Percentiles rank a stretch among this genome's conserved stretches.
phyloP scores from a whole-genome alignment of 2,113 vertebrate genomes.

The Erythrocercus mccallii region DNA sequence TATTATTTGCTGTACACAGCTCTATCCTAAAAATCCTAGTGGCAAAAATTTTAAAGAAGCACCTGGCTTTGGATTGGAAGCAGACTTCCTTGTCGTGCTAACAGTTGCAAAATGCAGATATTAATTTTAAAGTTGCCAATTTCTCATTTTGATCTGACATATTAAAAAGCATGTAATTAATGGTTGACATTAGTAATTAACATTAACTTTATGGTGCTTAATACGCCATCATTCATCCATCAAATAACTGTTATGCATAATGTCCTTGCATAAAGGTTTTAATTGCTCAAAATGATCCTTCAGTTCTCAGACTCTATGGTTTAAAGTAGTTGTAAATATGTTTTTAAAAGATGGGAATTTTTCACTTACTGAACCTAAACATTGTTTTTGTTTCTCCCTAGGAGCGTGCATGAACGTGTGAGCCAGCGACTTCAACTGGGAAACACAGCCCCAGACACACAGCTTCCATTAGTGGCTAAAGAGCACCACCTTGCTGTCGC shows the following conservation, averaged over 20 bases:
- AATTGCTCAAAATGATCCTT: constrained; percentile 59
- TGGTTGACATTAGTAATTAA: constrained; percentile 83
- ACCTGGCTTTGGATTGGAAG: constrained; percentile 42
- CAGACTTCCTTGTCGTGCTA: constrained; percentile 60
- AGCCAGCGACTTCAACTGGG: constrained; percentile 65
- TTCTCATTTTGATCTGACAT: constrained; percentile 75
- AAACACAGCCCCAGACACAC: constrained; percentile 35
- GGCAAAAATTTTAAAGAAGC: neutral
- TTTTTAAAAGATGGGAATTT: constrained; percentile 27
- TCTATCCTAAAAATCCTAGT: neutral
- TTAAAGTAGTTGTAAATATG: constrained; percentile 7
- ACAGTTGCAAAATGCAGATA: constrained; percentile 62
- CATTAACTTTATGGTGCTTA: constrained; percentile 80
- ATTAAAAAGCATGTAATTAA: constrained; percentile 82
- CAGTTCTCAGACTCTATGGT: constrained; percentile 3
- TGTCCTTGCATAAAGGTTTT: constrained; percentile 63
- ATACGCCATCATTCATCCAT: constrained; percentile 78
- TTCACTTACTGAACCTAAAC: constrained; percentile 10
- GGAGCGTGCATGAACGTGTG: constrained; percentile 80
- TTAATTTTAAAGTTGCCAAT: constrained; percentile 68
- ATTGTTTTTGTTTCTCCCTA: constrained; percentile 64
- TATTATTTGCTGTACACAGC: neutral
- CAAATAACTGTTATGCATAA: constrained; percentile 67
- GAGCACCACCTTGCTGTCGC: constrained; percentile 94
- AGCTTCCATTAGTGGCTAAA: constrained; percentile 78